These are phyloP conservation scores for Phymorhynchus buccinoides DNA, from an alignment of 1,140 invertebrate genomes.

Conservation along the genomic window DNA sequence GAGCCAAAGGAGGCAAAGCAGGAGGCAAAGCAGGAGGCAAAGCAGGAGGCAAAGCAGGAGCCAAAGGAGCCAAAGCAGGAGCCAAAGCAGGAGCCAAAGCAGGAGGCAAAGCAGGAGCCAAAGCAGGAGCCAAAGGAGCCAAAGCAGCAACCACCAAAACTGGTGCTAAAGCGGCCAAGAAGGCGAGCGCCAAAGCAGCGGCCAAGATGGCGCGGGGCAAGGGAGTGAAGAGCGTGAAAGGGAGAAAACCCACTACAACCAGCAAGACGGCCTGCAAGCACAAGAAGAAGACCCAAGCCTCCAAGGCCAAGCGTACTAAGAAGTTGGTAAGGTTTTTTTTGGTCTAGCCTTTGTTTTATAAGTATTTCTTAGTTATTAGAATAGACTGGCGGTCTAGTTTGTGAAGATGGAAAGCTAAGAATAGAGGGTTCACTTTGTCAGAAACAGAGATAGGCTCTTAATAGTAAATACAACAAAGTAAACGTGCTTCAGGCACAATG, in stretches of 20 bases:
- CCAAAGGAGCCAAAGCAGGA: not conserved
- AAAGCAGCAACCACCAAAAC: not conserved
- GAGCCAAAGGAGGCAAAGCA: not conserved
- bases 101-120: not conserved
- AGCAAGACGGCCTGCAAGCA: not conserved
- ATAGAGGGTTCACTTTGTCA: too few species aligned
- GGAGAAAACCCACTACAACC: constrained; percentile 13
- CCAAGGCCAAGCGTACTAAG: not conserved
- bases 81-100: not conserved
- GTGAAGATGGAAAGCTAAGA: too few species aligned
- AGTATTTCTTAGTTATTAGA: too few species aligned
- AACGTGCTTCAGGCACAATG: too few species aligned
- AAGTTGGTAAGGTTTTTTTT: not conserved
- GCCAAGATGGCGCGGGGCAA: constrained; percentile 22
- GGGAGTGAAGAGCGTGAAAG: constrained; percentile 29
- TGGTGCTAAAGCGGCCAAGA: not conserved
- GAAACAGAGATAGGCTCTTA: too few species aligned
- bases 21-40: not conserved
- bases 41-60: not conserved
- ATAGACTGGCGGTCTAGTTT: too few species aligned
- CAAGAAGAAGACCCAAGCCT: not conserved
- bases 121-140: not conserved
- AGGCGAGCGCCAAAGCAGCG: not conserved
- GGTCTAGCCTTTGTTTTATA: not conserved
- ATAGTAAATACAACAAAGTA: too few species aligned